Evolutionary conservation across 2,113 vertebrate species (phyloP).

Genomic region (Menidia beryllina): DNA sequence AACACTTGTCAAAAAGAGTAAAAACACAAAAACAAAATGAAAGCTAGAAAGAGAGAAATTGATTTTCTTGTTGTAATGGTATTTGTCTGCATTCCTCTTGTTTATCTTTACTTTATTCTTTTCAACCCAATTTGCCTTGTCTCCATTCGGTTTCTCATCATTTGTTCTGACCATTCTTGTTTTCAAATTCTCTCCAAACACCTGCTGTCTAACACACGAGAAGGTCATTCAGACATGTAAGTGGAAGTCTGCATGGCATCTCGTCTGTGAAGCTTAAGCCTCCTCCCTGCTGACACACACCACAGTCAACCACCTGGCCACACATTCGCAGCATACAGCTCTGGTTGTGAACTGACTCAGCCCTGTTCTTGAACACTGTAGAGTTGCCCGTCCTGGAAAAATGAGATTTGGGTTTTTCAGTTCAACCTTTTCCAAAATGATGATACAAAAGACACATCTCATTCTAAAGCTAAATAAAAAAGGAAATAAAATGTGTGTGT

Average conservation of each 20-base stretch:
- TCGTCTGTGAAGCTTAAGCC: conserved; percentile 62
- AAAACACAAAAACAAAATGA: neutral
- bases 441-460: conserved; percentile 35
- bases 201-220: conserved; percentile 52
- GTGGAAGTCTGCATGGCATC: conserved; percentile 58
- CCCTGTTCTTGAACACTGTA: conserved; percentile 46
- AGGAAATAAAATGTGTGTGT: neutral
- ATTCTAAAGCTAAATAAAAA: conserved; percentile 1
- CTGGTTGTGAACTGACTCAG: conserved; percentile 42
- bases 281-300: conserved; percentile 57
- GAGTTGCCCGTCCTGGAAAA: conserved; percentile 13
- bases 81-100: neutral
- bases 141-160: conserved; percentile 3
- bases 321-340: conserved; percentile 37
- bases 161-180: conserved; percentile 45
- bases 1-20: conserved; percentile 28
- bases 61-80: neutral
- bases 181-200: conserved; percentile 38
- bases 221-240: conserved; percentile 53
- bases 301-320: conserved; percentile 64
- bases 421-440: conserved; percentile 28
- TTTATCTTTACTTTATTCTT: conserved; percentile 11
- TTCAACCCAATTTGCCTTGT: neutral
- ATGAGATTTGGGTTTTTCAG: conserved; percentile 44
- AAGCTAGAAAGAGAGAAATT: neutral